Evolutionary conservation across 2,888 invertebrate genomes (phyloP).

Genomic region (Mythimna albipuncta): DNA sequence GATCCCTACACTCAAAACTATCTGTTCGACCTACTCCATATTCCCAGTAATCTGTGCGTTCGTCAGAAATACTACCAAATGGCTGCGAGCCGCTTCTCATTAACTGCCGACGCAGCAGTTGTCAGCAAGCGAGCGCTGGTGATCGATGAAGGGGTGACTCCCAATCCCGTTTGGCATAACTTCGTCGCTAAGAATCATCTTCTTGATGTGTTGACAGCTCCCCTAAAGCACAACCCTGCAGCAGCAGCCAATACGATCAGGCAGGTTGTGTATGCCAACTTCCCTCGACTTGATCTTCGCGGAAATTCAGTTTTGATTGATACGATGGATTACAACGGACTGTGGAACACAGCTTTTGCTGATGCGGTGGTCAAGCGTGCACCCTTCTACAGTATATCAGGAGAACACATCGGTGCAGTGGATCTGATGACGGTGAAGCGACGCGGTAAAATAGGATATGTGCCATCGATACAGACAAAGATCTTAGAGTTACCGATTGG

Average conservation of each 20-base stretch:
- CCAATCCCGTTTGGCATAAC: slow-evolving; percentile 44
- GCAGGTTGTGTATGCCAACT: slow-evolving; percentile 7
- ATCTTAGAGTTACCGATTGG: slow-evolving; percentile 64
- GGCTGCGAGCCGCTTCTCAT: slow-evolving; percentile 35
- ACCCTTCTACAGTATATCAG: slow-evolving; percentile 46
- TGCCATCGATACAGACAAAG: slow-evolving; percentile 36
- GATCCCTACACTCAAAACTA: slow-evolving; percentile 42
- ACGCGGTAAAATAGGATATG: slow-evolving; percentile 45
- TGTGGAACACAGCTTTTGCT: slow-evolving; percentile 60
- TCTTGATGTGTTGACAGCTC: slow-evolving; percentile 45
- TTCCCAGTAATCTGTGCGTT: slow-evolving; percentile 44
- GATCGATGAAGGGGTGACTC: slow-evolving; percentile 35
- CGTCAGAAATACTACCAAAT: slow-evolving; percentile 52
- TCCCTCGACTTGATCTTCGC: slow-evolving; percentile 31
- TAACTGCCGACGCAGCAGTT: slow-evolving; percentile 14
- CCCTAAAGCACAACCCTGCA: slow-evolving; percentile 33
- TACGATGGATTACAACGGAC: slow-evolving; percentile 57
- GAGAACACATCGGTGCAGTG: slow-evolving; percentile 48
- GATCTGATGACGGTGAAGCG: slow-evolving; percentile 58
- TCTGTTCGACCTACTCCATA: slow-evolving; percentile 45
- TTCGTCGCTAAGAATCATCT: slow-evolving; percentile 40
- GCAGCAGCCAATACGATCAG: slow-evolving; percentile 33
- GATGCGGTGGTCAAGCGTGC: slow-evolving; percentile 47
- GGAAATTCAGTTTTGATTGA: slow-evolving; percentile 58
- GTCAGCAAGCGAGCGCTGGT: slow-evolving; percentile 40